Conservation (phyloP, 2,888 invertebrate genomes). For the Pterobdella sp. region DNA sequence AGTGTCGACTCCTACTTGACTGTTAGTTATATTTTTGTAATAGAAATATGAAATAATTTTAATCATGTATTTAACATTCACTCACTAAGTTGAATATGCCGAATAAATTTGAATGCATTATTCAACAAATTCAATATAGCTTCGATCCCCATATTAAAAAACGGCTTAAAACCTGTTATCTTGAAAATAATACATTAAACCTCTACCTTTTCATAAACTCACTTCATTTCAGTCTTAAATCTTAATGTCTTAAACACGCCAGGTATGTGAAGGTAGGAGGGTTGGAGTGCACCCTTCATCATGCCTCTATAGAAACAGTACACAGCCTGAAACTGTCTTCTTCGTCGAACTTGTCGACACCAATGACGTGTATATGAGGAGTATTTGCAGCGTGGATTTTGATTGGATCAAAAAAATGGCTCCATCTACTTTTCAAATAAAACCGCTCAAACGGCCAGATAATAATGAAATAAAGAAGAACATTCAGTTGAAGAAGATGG, state of each 20-base stretch:
- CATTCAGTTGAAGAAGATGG: conserved; percentile 20
- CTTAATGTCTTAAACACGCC: neutral
- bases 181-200: neutral
- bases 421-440: neutral
- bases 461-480: neutral
- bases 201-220: neutral
- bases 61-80: neutral
- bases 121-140: neutral
- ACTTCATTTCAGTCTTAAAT: too few relatives aligned
- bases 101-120: neutral
- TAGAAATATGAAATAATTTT: neutral
- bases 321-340: neutral
- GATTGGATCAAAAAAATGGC: conserved; percentile 7
- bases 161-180: neutral
- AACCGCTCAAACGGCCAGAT: neutral
- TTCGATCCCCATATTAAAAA: neutral
- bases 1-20: conserved; percentile 1
- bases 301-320: conserved; percentile 2
- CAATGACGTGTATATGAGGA: conserved; percentile 14
- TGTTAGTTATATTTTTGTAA: neutral
- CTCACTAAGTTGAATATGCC: neutral
- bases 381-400: neutral
- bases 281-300: conserved; percentile 13
- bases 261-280: neutral
- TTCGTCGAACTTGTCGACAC: conserved; percentile 19